These are phyloP conservation scores for Haliclona indistincta DNA, from an alignment of 37 sponge, comb jelly and placozoan genomes.

Conservation along the genomic window DNA sequence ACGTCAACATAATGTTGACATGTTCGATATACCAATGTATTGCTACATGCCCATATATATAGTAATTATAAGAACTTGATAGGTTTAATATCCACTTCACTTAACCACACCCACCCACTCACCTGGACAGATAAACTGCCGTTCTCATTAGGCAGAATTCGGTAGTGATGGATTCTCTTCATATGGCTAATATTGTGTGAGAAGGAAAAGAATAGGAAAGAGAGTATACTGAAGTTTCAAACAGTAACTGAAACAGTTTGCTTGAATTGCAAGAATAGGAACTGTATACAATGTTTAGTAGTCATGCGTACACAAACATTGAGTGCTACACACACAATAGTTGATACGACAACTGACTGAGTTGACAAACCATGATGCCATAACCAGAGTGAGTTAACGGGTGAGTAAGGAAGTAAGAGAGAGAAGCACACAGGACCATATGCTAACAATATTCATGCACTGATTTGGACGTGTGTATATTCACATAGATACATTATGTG, in stretches of 20 bases:
- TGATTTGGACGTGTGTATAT: too few species aligned
- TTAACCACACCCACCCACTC: too few species aligned
- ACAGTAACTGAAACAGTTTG: background rate
- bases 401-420: too few species aligned
- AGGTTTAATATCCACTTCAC: background rate
- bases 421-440: too few species aligned
- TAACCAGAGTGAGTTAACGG: too few species aligned
- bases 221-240: background rate
- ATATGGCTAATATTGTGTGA: conserved; percentile 73
- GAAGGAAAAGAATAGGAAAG: background rate
- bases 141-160: conserved; percentile 77
- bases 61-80: conserved; percentile 1
- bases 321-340: background rate
- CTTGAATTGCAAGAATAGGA: background rate
- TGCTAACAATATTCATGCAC: too few species aligned
- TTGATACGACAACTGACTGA: too few species aligned
- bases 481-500: too few species aligned
- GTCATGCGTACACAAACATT: background rate
- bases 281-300: background rate
- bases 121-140: conserved; percentile 66
- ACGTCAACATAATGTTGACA: background rate
- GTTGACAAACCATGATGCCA: too few species aligned
- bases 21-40: background rate
- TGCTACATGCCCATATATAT: conserved; percentile 2
- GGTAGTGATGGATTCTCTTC: conserved; percentile 82